Conservation (phyloP, 1,140 invertebrate species). For the Trypoxylus dichotomus region DNA sequence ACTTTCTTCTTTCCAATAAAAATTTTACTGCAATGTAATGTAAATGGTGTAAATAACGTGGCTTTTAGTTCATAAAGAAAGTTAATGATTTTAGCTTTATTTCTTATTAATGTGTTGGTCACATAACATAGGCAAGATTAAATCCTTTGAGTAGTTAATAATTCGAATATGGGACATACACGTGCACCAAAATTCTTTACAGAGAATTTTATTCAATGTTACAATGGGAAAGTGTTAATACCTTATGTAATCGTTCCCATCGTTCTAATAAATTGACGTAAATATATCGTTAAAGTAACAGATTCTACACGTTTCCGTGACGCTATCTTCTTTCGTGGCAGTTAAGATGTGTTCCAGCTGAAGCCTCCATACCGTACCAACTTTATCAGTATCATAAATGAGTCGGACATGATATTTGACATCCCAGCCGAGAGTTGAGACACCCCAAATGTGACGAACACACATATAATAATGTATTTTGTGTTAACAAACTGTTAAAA, state of each 20-base stretch:
- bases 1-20: too few relatives aligned
- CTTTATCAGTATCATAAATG: slow-evolving; percentile 9
- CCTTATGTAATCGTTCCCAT: neutral
- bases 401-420: slow-evolving; percentile 7
- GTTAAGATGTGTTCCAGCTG: slow-evolving; percentile 11
- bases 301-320: neutral
- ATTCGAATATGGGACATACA: neutral
- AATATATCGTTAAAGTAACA: neutral
- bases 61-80: too few relatives aligned
- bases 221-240: neutral
- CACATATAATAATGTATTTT: slow-evolving; percentile 38
- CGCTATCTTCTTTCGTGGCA: neutral
- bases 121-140: too few relatives aligned
- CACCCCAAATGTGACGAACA: slow-evolving; percentile 36
- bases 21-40: too few relatives aligned
- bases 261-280: neutral
- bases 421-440: slow-evolving; percentile 29
- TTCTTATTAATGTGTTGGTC: too few relatives aligned
- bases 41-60: too few relatives aligned
- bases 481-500: slow-evolving; percentile 44
- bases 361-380: neutral
- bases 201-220: neutral
- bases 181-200: neutral
- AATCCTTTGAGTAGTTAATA: too few relatives aligned
- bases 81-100: too few relatives aligned